Conservation (phyloP, 2,888 invertebrate species). For the Colletes collaris region DNA sequence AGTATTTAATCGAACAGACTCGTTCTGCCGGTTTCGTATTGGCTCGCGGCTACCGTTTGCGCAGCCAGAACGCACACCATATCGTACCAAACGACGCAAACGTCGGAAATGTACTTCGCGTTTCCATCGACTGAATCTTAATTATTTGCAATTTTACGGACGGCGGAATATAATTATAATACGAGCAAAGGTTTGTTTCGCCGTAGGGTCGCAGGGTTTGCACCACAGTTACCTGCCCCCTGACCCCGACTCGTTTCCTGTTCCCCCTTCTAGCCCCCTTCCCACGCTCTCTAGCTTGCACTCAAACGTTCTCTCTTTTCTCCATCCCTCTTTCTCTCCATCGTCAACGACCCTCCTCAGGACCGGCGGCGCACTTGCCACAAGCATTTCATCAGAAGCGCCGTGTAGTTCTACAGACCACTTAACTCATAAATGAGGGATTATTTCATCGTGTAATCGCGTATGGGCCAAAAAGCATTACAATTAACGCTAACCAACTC, state of each 20-base stretch:
- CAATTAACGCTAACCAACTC: constrained; percentile 81
- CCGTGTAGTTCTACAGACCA: constrained; percentile 81
- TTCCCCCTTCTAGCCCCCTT: constrained; percentile 29
- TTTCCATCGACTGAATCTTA: constrained; percentile 78
- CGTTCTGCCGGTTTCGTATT: too few relatives aligned
- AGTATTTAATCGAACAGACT: too few relatives aligned
- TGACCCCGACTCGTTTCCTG: constrained; percentile 70
- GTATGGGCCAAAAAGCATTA: constrained; percentile 81
- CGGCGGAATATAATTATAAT: constrained; percentile 79
- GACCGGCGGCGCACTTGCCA: constrained; percentile 75
- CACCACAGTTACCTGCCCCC: constrained; percentile 73
- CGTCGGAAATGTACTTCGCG: constrained; percentile 65
- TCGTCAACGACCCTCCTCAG: constrained; percentile 73
- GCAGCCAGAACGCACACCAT: constrained; percentile 10
- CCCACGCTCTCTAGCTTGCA: constrained; percentile 41
- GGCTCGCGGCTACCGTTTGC: not conserved
- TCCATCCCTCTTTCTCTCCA: constrained; percentile 57
- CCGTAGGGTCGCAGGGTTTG: constrained; percentile 75
- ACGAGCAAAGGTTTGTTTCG: constrained; percentile 75
- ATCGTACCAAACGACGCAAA: constrained; percentile 38
- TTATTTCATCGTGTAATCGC: constrained; percentile 82
- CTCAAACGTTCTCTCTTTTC: constrained; percentile 59
- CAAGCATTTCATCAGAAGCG: constrained; percentile 81
- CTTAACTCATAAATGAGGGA: constrained; percentile 82
- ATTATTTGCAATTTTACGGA: constrained; percentile 80